Evolutionary conservation across 2,888 invertebrate species (phyloP).

Genomic region (Clunio marinus): DNA sequence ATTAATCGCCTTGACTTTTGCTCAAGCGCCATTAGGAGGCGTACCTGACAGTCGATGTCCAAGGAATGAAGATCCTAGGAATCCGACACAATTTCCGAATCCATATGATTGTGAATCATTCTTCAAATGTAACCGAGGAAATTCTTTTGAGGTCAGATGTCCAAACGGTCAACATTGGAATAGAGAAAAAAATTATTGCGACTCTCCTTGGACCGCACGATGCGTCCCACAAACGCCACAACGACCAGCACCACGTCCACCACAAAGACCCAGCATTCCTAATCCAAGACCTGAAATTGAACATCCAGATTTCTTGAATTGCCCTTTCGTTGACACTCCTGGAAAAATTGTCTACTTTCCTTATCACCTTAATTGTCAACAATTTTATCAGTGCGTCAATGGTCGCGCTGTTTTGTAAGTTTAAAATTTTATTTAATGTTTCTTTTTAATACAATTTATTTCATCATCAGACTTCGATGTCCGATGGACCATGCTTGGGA

Average conservation of each 20-base stretch:
- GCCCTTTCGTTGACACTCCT: not conserved
- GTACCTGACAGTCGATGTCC: slow-evolving; percentile 1
- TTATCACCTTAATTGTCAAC: slow-evolving; percentile 1
- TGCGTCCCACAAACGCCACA: not conserved
- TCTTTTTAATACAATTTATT: not conserved
- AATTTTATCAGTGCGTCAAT: slow-evolving; percentile 23
- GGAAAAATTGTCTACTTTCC: slow-evolving; percentile 27
- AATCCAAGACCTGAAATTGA: not conserved
- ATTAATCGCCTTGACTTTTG: slow-evolving; percentile 4
- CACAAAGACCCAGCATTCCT: too few relatives aligned
- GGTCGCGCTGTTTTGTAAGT: slow-evolving; percentile 27
- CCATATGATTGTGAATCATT: slow-evolving; percentile 5
- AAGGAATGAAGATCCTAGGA: not conserved
- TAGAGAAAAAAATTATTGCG: not conserved
- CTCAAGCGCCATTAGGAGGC: too few relatives aligned
- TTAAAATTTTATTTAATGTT: not conserved
- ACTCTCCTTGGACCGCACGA: not conserved
- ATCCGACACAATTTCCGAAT: slow-evolving; percentile 2
- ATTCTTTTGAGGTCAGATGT: slow-evolving; percentile 2
- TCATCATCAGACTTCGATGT: not conserved
- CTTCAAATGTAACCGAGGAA: slow-evolving; percentile 1
- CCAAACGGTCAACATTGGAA: not conserved
- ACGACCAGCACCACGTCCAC: not conserved
- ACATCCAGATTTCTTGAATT: slow-evolving; percentile 9
- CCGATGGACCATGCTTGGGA: slow-evolving; percentile 10